These are phyloP conservation scores for Drosophila ustulata DNA, from an alignment of 2,888 invertebrate genomes.

Conservation along the genomic window DNA sequence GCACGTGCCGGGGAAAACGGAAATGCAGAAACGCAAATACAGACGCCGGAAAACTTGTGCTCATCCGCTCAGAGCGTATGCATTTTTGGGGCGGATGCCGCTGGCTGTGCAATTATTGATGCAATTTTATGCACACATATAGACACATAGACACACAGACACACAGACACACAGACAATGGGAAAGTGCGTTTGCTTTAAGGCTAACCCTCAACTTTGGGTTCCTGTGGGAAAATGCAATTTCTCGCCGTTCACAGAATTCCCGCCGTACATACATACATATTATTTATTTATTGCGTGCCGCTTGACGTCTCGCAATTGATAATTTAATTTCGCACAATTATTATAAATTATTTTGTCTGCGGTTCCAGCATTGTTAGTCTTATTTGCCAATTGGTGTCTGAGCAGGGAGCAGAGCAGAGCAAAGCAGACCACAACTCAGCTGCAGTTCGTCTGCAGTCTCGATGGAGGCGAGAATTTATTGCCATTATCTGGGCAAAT, in stretches of 20 bases:
- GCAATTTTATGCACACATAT: slow-evolving; percentile 53
- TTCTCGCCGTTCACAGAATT: slow-evolving; percentile 58
- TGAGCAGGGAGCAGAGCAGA: not conserved
- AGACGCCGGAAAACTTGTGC: slow-evolving; percentile 47
- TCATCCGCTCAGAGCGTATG: slow-evolving; percentile 14
- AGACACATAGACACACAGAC: not conserved
- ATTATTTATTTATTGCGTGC: slow-evolving; percentile 69
- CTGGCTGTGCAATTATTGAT: slow-evolving; percentile 58
- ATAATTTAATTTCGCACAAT: slow-evolving; percentile 76
- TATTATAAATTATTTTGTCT: slow-evolving; percentile 71
- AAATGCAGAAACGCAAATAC: slow-evolving; percentile 60
- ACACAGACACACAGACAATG: no score
- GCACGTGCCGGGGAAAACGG: slow-evolving; percentile 65
- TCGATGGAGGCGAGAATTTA: slow-evolving; percentile 46
- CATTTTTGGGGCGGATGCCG: slow-evolving; percentile 56
- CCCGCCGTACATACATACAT: slow-evolving; percentile 15
- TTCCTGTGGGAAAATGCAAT: slow-evolving; percentile 73
- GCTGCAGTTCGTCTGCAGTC: slow-evolving; percentile 16
- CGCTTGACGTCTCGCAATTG: slow-evolving; percentile 64
- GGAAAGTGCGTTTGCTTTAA: slow-evolving; percentile 16
- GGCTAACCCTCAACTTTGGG: slow-evolving; percentile 23
- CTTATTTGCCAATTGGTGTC: slow-evolving; percentile 32
- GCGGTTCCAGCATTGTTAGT: slow-evolving; percentile 33
- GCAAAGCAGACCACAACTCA: slow-evolving; percentile 12
- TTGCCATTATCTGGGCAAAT: slow-evolving; percentile 51